phyloP scores from a whole-genome alignment of 2,797 vertebrate species.

The Parauchenoglanis ngamensis region DNA sequence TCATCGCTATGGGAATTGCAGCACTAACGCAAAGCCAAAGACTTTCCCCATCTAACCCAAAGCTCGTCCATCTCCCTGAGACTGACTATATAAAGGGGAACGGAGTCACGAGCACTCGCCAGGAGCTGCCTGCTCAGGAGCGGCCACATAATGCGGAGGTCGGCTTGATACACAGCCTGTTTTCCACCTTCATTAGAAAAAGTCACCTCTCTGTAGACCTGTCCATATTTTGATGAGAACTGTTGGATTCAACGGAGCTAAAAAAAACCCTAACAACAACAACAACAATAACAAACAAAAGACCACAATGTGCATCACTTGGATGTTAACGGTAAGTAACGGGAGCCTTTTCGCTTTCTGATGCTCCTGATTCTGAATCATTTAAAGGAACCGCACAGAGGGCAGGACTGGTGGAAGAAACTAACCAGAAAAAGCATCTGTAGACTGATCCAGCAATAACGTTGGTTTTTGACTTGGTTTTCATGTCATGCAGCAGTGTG shows the following conservation, averaged over 20 bases:
- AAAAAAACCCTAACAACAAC: background rate
- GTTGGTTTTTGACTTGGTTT: background rate
- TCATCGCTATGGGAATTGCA: slow-evolving; percentile 74
- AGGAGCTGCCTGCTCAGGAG: background rate
- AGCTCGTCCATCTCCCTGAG: slow-evolving; percentile 61
- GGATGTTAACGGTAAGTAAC: slow-evolving; percentile 72
- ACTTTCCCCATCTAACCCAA: slow-evolving; percentile 56
- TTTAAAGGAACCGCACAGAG: slow-evolving; percentile 70
- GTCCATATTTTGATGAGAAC: slow-evolving; percentile 56
- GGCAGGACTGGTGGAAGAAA: background rate
- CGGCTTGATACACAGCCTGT: slow-evolving; percentile 52
- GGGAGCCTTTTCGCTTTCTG: background rate
- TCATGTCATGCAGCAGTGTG: background rate
- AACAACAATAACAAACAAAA: slow-evolving; percentile 51
- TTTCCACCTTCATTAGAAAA: slow-evolving; percentile 65
- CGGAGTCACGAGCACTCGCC: slow-evolving; percentile 54
- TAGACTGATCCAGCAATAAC: background rate
- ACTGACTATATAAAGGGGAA: slow-evolving; percentile 64
- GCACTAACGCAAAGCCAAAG: slow-evolving; percentile 48
- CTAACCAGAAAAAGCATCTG: background rate
- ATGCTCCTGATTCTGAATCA: slow-evolving; percentile 45
- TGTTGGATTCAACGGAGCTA: slow-evolving; percentile 11
- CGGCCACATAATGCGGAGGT: slow-evolving; percentile 49
- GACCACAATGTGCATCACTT: slow-evolving; percentile 61
- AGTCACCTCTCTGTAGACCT: slow-evolving; percentile 58